Base-by-base conservation (phyloP, 1,140 invertebrate genomes). In the Ceratitis capitata region DNA sequence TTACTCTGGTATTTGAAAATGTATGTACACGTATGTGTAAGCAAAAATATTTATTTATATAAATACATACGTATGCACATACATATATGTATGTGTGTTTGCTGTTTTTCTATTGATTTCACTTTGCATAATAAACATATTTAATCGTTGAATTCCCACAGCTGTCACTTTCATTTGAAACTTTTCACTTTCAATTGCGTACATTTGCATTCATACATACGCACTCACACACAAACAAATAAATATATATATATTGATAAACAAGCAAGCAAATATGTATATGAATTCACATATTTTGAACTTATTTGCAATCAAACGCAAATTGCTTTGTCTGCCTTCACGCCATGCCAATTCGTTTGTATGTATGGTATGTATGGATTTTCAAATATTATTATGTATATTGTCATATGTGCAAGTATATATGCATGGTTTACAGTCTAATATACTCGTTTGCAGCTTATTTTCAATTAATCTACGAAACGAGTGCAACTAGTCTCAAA, bases 181-280 rank as follows among this genome's bases (percentile, higher is more conserved):
- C 51, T 69, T 69, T 69, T 69, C 61, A 69, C 61, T 69, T 69
- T 69, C 61, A 69, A 35, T 69, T 19, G n/a, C 32, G 39, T 19
- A n/a, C 61, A 19, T 32, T 1, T 3, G 61, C 32, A 19, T 6
- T 6, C 32, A n/a, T 16, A 32, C 35, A 69, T 26, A 29, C 58
- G 12, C 58, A 56, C 23, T 14, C 58, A 61, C 58, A 61, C 58
- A 14, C 51, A 9, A n/a, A 47, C 58, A 6, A 10, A 61, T 61
- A 12, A 9, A 10, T 26, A 12, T 61, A 23, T 61, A 9, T 61
- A 23, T 61, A 47, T 9, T 47, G 1, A 7, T 9, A 47, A 9
- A 47, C 45, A 47, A 9, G 0, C 9, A 69, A 19, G 29, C 61
- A 69, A 19, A 69, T 19, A 69, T 69, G 14, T 16, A 19, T 35